phyloP scores from a whole-genome alignment of 2,888 invertebrate genomes.

The Chalcosyrphus nemorum region DNA sequence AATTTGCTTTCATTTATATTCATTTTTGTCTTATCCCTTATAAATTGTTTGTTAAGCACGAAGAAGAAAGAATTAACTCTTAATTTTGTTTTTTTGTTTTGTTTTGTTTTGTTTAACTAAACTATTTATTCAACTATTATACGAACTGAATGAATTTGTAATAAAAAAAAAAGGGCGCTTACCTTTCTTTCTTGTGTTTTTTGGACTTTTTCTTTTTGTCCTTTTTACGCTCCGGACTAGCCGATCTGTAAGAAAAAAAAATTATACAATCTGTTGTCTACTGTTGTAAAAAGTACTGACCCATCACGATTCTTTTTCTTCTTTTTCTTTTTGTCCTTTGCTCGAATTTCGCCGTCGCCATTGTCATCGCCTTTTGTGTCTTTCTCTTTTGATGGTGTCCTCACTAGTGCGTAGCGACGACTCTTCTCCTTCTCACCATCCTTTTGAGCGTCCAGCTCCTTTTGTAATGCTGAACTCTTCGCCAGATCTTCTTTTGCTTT shows the following conservation, averaged over 20 bases:
- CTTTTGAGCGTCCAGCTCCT: conserved; percentile 82
- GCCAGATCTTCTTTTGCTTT: conserved; percentile 83
- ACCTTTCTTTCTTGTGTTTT: conserved; percentile 89
- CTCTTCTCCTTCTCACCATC: conserved; percentile 81
- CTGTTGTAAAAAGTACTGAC: conserved; percentile 81
- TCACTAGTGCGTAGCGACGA: conserved; percentile 88
- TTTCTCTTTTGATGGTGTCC: conserved; percentile 88
- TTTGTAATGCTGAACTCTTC: conserved; percentile 82
- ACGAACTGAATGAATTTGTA: background rate
- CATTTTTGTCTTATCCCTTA: conserved; percentile 72
- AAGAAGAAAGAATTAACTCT: conserved; percentile 74
- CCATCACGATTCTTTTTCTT: conserved; percentile 89
- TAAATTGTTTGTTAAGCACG: conserved; percentile 74
- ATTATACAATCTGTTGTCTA: background rate
- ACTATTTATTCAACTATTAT: conserved; percentile 31
- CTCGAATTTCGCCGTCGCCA: conserved; percentile 81
- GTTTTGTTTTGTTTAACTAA: conserved; percentile 37
- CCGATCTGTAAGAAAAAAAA: conserved; percentile 83
- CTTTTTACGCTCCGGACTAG: conserved; percentile 88
- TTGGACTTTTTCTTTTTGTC: conserved; percentile 91
- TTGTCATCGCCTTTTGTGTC: conserved; percentile 72
- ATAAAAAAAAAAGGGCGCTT: conserved; percentile 78
- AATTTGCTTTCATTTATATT: conserved; percentile 57
- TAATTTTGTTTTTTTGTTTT: conserved; percentile 50
- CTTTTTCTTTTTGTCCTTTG: conserved; percentile 84